phyloP scores from a whole-genome alignment of 2,113 vertebrate genomes.

The Todiramphus chloris region DNA sequence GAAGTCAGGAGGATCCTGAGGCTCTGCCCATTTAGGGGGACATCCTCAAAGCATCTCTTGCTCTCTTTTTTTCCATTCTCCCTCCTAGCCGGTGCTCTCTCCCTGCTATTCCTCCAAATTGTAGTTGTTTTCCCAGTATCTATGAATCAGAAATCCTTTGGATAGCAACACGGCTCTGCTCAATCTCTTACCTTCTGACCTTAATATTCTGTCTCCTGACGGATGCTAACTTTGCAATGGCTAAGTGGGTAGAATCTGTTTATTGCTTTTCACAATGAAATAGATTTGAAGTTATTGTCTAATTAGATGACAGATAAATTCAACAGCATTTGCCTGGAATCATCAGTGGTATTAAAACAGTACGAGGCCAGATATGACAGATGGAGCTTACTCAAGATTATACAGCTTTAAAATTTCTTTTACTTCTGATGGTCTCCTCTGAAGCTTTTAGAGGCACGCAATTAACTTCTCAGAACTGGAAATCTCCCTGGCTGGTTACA shows the following conservation, averaged over 20 bases:
- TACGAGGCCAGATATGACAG: slow-evolving; percentile 68
- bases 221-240: not conserved
- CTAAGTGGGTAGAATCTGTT: slow-evolving; percentile 22
- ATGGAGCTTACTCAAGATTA: slow-evolving; percentile 53
- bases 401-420: not conserved
- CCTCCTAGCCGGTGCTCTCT: not conserved
- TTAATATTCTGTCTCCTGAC: not conserved
- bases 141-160: not conserved
- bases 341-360: slow-evolving; percentile 33
- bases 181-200: not conserved
- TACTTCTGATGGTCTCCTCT: not conserved
- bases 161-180: not conserved
- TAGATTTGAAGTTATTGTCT: slow-evolving; percentile 34
- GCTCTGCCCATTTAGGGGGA: not conserved
- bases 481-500: not conserved
- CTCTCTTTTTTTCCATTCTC: not conserved
- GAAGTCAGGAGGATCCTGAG: not conserved
- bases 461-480: not conserved
- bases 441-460: not conserved
- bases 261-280: slow-evolving; percentile 31
- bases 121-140: not conserved
- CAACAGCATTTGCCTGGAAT: slow-evolving; percentile 57
- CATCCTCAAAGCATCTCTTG: not conserved
- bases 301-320: slow-evolving; percentile 71
- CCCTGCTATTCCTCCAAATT: not conserved